phyloP scores from a whole-genome alignment of 1,140 invertebrate species.

The Tetraneura akinire region DNA sequence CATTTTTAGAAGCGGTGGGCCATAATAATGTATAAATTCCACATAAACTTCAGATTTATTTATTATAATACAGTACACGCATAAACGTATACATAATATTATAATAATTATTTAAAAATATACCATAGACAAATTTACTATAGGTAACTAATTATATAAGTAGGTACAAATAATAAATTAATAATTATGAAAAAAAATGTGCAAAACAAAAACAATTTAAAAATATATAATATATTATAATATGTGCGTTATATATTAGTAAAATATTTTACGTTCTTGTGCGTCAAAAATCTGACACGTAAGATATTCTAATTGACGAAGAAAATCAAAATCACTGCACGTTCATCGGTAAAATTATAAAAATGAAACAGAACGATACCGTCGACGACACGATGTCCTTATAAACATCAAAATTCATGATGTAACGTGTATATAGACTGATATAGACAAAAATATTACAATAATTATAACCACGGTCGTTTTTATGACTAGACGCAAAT shows the following conservation, averaged over 20 bases:
- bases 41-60: slow-evolving; percentile 24
- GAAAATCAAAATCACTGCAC: no score
- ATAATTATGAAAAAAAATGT: slow-evolving; percentile 16
- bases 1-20: slow-evolving; percentile 13
- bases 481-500: not conserved
- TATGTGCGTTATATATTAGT: no score
- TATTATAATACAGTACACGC: not conserved
- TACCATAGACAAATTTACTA: not conserved
- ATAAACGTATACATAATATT: not conserved
- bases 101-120: not conserved
- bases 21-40: slow-evolving; percentile 10
- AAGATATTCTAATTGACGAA: no score
- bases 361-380: not conserved
- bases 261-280: no score
- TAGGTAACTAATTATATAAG: not conserved
- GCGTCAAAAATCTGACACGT: no score
- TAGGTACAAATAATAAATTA: not conserved
- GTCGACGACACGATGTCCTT: not conserved
- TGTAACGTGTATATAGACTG: not conserved
- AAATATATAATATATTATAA: no score
- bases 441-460: not conserved
- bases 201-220: not conserved
- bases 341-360: no score
- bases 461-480: not conserved
- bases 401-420: not conserved